Conservation (phyloP, 2,888 invertebrate genomes). For the Scaptomyza cyrtandrae region DNA sequence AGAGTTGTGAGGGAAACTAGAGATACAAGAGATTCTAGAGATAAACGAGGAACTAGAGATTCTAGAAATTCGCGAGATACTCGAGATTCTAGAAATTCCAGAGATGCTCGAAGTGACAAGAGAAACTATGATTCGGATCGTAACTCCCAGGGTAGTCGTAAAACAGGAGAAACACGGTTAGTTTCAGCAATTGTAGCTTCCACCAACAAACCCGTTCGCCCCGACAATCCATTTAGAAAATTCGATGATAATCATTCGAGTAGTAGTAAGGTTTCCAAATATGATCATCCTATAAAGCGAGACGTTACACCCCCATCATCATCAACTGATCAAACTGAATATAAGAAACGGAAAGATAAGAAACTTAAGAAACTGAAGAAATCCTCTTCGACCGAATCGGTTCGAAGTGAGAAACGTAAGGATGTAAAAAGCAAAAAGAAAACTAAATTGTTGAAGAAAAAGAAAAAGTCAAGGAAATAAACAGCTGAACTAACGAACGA, state of each 20-base stretch:
- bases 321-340: constrained; percentile 85
- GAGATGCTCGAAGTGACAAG: constrained; percentile 23
- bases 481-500: constrained; percentile 14
- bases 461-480: constrained; percentile 74
- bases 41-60: neutral
- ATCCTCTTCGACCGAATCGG: constrained; percentile 84
- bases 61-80: neutral
- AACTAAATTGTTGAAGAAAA: constrained; percentile 76
- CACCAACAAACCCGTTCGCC: constrained; percentile 48
- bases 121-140: constrained; percentile 52
- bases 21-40: neutral
- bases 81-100: neutral
- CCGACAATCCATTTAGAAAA: constrained; percentile 85
- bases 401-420: constrained; percentile 89
- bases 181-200: constrained; percentile 56
- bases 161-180: constrained; percentile 45
- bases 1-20: neutral
- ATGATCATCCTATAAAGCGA: constrained; percentile 82
- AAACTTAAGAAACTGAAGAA: constrained; percentile 86
- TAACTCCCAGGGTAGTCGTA: constrained; percentile 34
- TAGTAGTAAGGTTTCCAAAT: constrained; percentile 84
- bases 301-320: constrained; percentile 84
- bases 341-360: constrained; percentile 87
- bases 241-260: constrained; percentile 87
- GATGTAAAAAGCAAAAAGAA: constrained; percentile 85